Evolutionary conservation across 2,797 vertebrate species (phyloP).

Genomic region (Hipposideros larvatus): DNA sequence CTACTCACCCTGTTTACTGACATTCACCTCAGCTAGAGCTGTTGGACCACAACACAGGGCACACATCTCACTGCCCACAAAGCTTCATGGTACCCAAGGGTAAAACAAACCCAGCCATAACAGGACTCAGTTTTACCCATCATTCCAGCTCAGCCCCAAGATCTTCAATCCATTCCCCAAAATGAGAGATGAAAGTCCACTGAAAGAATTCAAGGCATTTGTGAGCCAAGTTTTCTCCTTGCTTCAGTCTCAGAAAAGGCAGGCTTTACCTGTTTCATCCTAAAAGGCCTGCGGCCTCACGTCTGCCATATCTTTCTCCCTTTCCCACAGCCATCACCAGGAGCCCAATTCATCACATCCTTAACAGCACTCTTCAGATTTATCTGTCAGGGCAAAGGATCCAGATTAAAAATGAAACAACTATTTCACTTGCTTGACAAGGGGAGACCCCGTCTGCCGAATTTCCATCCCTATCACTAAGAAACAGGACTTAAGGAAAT

Average conservation of each 20-base stretch:
- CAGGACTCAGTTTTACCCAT: neutral
- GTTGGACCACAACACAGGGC: neutral
- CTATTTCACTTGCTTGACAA: constrained; percentile 85
- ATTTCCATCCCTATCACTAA: constrained; percentile 85
- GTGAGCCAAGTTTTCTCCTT: constrained; percentile 37
- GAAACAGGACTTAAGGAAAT: constrained; percentile 82
- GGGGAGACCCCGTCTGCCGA: constrained; percentile 80
- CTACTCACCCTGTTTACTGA: neutral
- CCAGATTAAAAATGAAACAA: constrained; percentile 85
- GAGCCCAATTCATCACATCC: constrained; percentile 80
- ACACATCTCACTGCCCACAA: neutral
- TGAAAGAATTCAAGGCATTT: neutral
- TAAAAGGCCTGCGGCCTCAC: neutral
- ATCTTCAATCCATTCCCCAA: neutral
- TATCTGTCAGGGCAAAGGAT: constrained; percentile 79
- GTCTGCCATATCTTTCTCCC: constrained; percentile 60
- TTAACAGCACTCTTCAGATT: constrained; percentile 74
- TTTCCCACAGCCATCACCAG: constrained; percentile 67
- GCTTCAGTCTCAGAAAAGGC: neutral
- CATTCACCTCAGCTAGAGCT: neutral
- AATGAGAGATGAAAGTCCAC: neutral
- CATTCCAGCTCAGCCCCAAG: neutral
- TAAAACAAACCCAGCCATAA: neutral
- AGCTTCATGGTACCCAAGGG: neutral
- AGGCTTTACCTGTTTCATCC: neutral